A percentile compares a stretch with the other conserved stretches of the same genome.
phyloP scores from a whole-genome alignment of 1,140 invertebrate genomes.

The Drosophila sucinea region DNA sequence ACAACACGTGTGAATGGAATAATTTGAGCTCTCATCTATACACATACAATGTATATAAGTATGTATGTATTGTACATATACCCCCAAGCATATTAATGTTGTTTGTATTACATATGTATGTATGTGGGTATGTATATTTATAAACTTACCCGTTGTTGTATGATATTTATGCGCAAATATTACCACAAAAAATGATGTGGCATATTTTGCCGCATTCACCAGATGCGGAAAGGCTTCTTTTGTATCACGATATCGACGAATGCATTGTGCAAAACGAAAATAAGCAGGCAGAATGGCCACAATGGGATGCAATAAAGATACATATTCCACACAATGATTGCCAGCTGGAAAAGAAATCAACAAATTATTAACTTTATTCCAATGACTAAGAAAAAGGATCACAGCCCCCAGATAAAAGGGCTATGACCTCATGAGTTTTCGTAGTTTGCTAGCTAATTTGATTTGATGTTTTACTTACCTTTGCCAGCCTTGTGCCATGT shows the following conservation, averaged over 20 bases:
- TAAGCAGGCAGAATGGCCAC: slow-evolving; percentile 97
- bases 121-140: not conserved
- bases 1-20: slow-evolving; percentile 35
- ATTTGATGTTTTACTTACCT: slow-evolving; percentile 81
- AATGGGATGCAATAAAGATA: slow-evolving; percentile 88
- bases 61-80: not conserved
- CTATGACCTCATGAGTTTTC: too few species aligned
- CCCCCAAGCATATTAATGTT: not conserved
- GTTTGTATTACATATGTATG: too few species aligned
- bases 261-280: slow-evolving; percentile 98
- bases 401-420: too few species aligned
- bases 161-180: slow-evolving; percentile 81
- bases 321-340: slow-evolving; percentile 86
- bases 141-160: slow-evolving; percentile 72
- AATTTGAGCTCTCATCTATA: too few species aligned
- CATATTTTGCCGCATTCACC: slow-evolving; percentile 91
- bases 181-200: slow-evolving; percentile 83
- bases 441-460: too few species aligned
- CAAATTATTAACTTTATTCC: slow-evolving; percentile 18
- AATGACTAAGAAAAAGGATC: not conserved
- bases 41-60: too few species aligned
- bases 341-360: slow-evolving; percentile 83
- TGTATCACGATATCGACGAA: slow-evolving; percentile 95
- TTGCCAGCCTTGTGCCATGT: slow-evolving; percentile 87
- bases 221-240: slow-evolving; percentile 96